These are phyloP conservation scores for Ctenosaura bakeri DNA, from an alignment of 2,797 vertebrate species.

Conservation along the genomic window DNA sequence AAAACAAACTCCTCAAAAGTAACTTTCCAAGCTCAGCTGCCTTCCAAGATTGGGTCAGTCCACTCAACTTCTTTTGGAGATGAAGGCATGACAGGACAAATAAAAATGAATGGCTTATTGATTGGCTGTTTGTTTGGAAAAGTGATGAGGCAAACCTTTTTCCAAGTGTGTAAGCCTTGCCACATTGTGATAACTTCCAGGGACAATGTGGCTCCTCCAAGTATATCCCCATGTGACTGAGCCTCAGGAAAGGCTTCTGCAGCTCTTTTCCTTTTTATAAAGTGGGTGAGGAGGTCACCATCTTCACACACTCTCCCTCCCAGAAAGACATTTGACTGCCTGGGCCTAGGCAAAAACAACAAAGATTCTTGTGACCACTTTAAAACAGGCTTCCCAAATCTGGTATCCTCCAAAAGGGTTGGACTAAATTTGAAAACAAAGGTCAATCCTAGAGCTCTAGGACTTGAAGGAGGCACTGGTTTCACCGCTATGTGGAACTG, in stretches of 20 bases:
- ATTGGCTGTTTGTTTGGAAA: constrained; percentile 11
- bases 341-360: neutral
- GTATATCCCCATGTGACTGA: neutral
- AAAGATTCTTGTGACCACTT: neutral
- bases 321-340: neutral
- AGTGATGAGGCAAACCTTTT: constrained; percentile 26
- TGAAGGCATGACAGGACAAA: neutral
- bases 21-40: neutral
- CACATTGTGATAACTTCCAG: constrained; percentile 10
- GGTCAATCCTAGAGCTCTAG: neutral
- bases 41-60: neutral
- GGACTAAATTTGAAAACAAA: neutral
- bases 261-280: neutral
- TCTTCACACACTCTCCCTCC: neutral
- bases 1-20: too few relatives aligned
- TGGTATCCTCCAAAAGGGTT: neutral
- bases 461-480: neutral
- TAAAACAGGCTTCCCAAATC: neutral
- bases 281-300: neutral
- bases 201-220: constrained; percentile 36
- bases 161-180: constrained; percentile 19
- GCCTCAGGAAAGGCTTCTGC: constrained; percentile 2
- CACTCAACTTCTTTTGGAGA: neutral
- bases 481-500: neutral
- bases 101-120: neutral